Base-by-base conservation (phyloP, 2,888 invertebrate species). In the Stenodera caucasica region DNA sequence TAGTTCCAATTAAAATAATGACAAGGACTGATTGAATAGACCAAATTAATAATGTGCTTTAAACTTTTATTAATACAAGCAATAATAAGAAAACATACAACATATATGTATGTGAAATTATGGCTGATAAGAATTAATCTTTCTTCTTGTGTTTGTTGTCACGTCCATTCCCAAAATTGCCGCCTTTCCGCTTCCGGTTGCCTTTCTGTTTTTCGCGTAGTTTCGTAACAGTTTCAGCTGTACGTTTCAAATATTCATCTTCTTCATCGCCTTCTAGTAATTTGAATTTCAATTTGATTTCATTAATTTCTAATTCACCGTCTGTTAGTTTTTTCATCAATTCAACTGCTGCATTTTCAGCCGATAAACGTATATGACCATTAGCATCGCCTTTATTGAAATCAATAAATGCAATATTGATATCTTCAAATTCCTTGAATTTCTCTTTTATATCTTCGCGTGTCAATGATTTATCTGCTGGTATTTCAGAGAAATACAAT, bases 381-480 rank as follows among this genome's bases (percentile, higher is more conserved):
- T 88, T 85, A 4, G 84, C 80, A 66, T 92, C 88, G 0, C 92
- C 93, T 55, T 86, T 86, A 68, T 85, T 87, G 76, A 87, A 93
- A 75, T 92, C 91, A 64, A 94, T 85, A 76, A 85, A 95, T 0
- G 90, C 89, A 51, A 91, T 82, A 35, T 88, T 85, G 1, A 82
- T 79, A 49, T 83, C 84, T 75, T 84, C 85, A 52, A 86, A 76
- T 64, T 84, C 82, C n/a, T 79, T 78, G 4, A 95, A 82, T 45
- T 87, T 86, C 58, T 87, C 86, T 73, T 90, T 92, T 26, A 96
- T 85, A 67, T 88, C 84, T 76, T 94, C 93, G 32, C 92, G 83
- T 1, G 86, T 77, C 82, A 73, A 84, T 81, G 37, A 84, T 50
- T 75, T 66, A 7, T 75, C 86, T 12, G 86, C 86, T 2, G 84